phyloP scores from a whole-genome alignment of 2,113 vertebrate species.

The Oncorhynchus keta region DNA sequence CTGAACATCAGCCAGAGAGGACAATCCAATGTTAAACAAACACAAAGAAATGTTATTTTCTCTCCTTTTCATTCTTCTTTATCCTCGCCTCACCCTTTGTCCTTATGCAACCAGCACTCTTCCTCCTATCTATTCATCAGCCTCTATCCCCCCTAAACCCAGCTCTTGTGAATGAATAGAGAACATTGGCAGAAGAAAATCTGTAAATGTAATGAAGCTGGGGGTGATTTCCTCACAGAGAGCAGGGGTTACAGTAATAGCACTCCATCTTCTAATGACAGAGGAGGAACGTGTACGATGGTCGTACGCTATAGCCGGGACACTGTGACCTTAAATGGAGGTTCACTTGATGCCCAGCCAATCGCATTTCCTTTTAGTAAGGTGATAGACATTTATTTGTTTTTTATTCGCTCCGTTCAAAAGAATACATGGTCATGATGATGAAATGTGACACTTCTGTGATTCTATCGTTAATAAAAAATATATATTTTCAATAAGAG shows the following conservation, averaged over 20 bases:
- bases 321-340: slow-evolving; percentile 37
- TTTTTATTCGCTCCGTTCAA: neutral
- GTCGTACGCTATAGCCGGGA: neutral
- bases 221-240: slow-evolving; percentile 1
- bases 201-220: slow-evolving; percentile 37
- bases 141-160: neutral
- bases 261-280: slow-evolving; percentile 26
- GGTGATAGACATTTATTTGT: neutral
- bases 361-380: slow-evolving; percentile 26
- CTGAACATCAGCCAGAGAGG: neutral
- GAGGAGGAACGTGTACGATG: slow-evolving; percentile 18
- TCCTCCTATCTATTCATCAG: slow-evolving; percentile 11
- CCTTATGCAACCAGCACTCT: slow-evolving; percentile 7
- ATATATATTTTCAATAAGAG: slow-evolving; percentile 16
- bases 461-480: slow-evolving; percentile 37
- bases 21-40: neutral
- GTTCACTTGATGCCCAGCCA: slow-evolving; percentile 26
- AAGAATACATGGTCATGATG: slow-evolving; percentile 28
- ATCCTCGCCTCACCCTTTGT: slow-evolving; percentile 5
- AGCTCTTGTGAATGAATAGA: neutral
- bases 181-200: slow-evolving; percentile 16
- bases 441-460: slow-evolving; percentile 35
- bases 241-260: slow-evolving; percentile 16
- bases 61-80: slow-evolving; percentile 1
- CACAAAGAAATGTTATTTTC: neutral